Base-by-base conservation (phyloP, 2,113 vertebrate genomes). In the Myocastor coypus region DNA sequence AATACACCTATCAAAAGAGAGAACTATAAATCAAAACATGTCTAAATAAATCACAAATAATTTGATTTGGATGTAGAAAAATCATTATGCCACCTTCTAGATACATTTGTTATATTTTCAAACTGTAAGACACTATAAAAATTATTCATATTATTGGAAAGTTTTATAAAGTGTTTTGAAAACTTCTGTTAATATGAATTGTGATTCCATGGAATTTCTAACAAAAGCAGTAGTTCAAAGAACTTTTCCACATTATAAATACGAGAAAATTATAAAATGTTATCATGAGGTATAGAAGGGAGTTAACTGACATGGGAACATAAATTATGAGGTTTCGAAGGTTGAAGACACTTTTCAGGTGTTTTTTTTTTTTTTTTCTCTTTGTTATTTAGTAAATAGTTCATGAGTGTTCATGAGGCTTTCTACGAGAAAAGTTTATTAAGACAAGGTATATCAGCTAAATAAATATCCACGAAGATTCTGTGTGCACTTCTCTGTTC, bases 401-500 rank as follows among this genome's bases (percentile, higher is more conserved):
- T 28, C 32, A n/a, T n/a, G 94, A 85, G 46, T 61, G 7, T 7
- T 89, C 73, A 32, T 32, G 86, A 66, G n/a, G 87, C 93, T 96
- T 94, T 86, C 85, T 91, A 68, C 2, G 84, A 92, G 87, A 95
- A 97, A 96, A 95, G 0, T 55, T 42, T 66, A 26, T 83, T 92
- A 96, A 64, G 71, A 96, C 84, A 73, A 97, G 96, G 32, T 98
- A 97, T 96, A 78, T 97, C 77, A 89, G 59, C 42, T 93, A 82
- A 87, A 87, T 96, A 97, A 98, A 97, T 92, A 92, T 86, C 84
- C 96, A 96, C 91, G 94, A 97, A 98, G 81, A 64, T 95, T 81
- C 55, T 92, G 40, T 86, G 87, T 30, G 73, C 94, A 78, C 90
- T 97, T 92, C 46, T 59, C 96, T 97, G 84, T 88, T 97, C 96